Percentiles rank a stretch among this genome's conserved stretches.
These are phyloP conservation scores for Lasioglossum vierecki DNA, from an alignment of 2,888 invertebrate genomes.

Conservation along the genomic window DNA sequence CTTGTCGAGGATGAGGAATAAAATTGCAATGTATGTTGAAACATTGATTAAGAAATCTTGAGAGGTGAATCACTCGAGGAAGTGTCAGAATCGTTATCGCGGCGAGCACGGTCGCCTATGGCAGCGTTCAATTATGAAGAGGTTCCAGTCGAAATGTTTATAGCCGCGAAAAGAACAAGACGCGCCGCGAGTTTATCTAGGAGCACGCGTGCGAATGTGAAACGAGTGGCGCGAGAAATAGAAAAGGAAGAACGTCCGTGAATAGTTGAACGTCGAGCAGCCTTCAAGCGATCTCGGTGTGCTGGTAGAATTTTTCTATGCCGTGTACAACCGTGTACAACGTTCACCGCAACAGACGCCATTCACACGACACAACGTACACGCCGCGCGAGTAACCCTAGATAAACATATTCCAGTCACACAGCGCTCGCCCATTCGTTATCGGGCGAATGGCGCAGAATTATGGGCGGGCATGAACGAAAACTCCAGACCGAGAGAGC, in stretches of 20 bases:
- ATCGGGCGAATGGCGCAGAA: background rate
- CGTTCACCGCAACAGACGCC: background rate
- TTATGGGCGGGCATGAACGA: background rate
- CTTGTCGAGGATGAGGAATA: background rate
- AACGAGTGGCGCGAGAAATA: background rate
- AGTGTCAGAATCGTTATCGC: background rate
- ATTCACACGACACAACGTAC: constrained; percentile 17
- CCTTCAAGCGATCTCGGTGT: constrained; percentile 13
- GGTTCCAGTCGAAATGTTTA: background rate
- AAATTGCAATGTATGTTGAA: background rate
- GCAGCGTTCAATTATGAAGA: background rate
- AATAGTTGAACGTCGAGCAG: background rate
- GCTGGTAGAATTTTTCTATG: background rate
- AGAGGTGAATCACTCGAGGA: background rate
- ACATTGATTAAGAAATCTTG: background rate
- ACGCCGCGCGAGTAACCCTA: background rate
- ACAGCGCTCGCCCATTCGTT: constrained; percentile 2
- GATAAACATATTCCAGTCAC: constrained; percentile 6
- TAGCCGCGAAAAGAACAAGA: background rate
- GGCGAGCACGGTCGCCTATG: background rate
- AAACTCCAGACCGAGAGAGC: background rate
- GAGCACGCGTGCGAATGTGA: background rate
- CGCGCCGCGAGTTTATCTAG: background rate
- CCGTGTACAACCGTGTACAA: background rate
- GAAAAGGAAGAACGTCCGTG: background rate